These are phyloP conservation scores for Drosophila setifemur DNA, from an alignment of 1,140 invertebrate genomes.

Conservation along the genomic window DNA sequence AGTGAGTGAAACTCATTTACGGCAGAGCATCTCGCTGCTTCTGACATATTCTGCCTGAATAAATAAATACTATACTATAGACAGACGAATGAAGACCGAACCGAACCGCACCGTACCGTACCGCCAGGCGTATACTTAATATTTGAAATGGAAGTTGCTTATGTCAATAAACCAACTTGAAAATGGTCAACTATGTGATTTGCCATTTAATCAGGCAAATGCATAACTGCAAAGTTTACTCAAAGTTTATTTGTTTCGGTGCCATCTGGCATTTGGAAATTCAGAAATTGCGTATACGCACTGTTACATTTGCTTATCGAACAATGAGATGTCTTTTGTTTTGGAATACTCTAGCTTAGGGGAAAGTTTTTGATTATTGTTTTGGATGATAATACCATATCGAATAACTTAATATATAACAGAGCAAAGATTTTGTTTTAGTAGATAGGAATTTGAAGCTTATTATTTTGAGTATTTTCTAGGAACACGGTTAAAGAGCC, in stretches of 20 bases:
- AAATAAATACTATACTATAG: conserved; percentile 19
- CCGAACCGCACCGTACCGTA: background rate
- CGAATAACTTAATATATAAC: too few species aligned
- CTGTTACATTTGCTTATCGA: too few species aligned
- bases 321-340: too few species aligned
- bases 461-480: too few species aligned
- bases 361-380: too few species aligned
- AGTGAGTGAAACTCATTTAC: conserved; percentile 67
- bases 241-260: background rate
- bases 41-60: conserved; percentile 25
- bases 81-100: too few species aligned
- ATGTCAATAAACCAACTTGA: background rate
- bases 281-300: too few species aligned
- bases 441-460: too few species aligned
- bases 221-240: background rate
- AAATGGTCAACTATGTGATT: background rate
- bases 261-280: background rate
- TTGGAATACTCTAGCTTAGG: too few species aligned
- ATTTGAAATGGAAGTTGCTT: background rate
- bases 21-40: conserved; percentile 8
- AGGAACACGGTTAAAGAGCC: too few species aligned
- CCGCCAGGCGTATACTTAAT: conserved; percentile 28
- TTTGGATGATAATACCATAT: too few species aligned
- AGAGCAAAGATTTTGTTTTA: too few species aligned
- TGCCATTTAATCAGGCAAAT: background rate